Conservation (phyloP, 2,888 invertebrate genomes). For the Nomada ferruginata region DNA sequence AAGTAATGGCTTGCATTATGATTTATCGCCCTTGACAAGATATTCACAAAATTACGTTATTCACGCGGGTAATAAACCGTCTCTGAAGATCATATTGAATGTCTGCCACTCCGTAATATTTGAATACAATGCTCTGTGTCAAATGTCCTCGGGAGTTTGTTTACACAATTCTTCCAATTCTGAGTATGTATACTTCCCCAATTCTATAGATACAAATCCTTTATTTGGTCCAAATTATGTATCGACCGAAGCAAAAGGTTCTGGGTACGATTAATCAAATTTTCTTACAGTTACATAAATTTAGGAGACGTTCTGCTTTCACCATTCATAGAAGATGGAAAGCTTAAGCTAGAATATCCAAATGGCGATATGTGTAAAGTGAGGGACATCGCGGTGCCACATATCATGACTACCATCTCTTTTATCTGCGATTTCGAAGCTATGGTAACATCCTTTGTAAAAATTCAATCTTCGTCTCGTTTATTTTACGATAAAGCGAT, state of each 20-base stretch:
- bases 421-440: slow-evolving; percentile 76
- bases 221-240: neutral
- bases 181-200: slow-evolving; percentile 7
- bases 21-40: slow-evolving; percentile 73
- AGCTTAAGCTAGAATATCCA: slow-evolving; percentile 67
- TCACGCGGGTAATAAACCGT: slow-evolving; percentile 47
- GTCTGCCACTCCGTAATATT: slow-evolving; percentile 79
- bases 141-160: slow-evolving; percentile 64
- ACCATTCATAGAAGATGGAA: slow-evolving; percentile 49
- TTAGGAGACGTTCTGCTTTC: slow-evolving; percentile 55
- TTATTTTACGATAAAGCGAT: neutral
- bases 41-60: slow-evolving; percentile 77
- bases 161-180: slow-evolving; percentile 41
- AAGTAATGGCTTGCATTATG: slow-evolving; percentile 69
- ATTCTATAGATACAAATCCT: neutral
- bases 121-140: slow-evolving; percentile 62
- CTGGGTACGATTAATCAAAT: neutral
- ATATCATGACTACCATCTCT: slow-evolving; percentile 73
- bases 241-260: neutral
- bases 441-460: slow-evolving; percentile 63
- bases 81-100: slow-evolving; percentile 75
- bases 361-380: slow-evolving; percentile 69
- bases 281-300: slow-evolving; percentile 51
- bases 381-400: neutral
- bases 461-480: neutral